Conservation (phyloP, 2,113 vertebrate genomes). For the Himantopus leucocephalus region DNA sequence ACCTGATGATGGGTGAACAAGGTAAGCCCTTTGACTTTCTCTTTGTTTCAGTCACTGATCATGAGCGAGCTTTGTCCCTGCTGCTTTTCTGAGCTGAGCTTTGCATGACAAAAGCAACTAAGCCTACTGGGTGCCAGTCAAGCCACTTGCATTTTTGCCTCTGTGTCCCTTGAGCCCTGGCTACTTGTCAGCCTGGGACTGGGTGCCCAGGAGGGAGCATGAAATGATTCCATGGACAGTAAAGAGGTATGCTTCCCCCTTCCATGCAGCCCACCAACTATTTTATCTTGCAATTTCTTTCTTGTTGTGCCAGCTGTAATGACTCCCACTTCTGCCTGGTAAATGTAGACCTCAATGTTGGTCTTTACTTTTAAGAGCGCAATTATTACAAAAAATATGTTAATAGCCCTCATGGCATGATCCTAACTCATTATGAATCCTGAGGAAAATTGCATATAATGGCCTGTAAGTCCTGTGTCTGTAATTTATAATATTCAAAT, state of each 20-base stretch:
- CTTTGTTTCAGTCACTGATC: background rate
- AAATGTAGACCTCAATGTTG: conserved; percentile 38
- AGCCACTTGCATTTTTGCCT: conserved; percentile 2
- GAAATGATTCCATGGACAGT: background rate
- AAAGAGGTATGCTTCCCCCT: background rate
- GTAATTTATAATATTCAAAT: conserved; percentile 63
- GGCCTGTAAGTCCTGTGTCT: conserved; percentile 65
- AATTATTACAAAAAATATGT: conserved; percentile 43
- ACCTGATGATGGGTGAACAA: conserved; percentile 95
- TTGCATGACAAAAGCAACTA: conserved; percentile 7
- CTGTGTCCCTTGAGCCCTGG: conserved; percentile 6
- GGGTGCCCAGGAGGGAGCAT: conserved; percentile 13
- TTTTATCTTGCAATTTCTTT: conserved; percentile 38
- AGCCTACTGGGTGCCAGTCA: background rate
- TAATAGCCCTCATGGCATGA: conserved; percentile 61
- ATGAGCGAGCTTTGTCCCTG: conserved; percentile 7
- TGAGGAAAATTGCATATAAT: conserved; percentile 66
- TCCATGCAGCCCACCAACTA: background rate
- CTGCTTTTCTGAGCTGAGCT: background rate
- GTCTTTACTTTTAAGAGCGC: conserved; percentile 49
- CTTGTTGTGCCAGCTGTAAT: conserved; percentile 31
- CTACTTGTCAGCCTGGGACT: conserved; percentile 27
- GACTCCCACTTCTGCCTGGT: background rate
- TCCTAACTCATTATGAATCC: conserved; percentile 69
- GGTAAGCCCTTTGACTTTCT: conserved; percentile 79